Evolutionary conservation across 2,113 vertebrate species (phyloP), one percentile per base, ranked within the genome.

Genomic region (Ailuropoda melanoleuca): DNA sequence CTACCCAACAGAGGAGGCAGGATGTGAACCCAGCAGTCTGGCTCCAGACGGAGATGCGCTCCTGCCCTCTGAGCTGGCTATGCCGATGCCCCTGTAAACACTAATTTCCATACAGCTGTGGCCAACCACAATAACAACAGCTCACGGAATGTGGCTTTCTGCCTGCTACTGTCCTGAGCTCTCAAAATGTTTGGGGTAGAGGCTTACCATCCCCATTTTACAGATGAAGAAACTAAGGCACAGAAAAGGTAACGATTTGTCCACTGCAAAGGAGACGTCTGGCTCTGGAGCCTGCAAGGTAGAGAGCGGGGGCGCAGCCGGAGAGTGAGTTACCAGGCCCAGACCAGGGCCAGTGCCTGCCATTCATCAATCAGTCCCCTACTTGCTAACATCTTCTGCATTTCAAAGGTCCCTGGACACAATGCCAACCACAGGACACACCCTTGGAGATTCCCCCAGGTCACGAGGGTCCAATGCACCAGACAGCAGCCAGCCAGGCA

Each of bases 111-210:
- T 8, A 13, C 3, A 85, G 34, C 66, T 68, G 2, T 1, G 1
- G 9, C 39, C n/a, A 4, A 34, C 0, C 0, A 43, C 13, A 9
- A 18, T 17, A 50, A 34, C 0, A 12, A 21, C 48, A 8, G 62
- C n/a, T 56, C 1, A 1, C 0, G 6, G 82, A 60, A 4, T 1
- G 12, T 1, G 26, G 5, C 18, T 46, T 2, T 39, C 53, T 1
- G 3, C 23, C 62, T 10, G 7, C 12, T 21, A 19, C 39, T 21
- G 23, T 6, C 46, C 55, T 50, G 26, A 89, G 39, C 48, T 72
- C 90, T 29, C 34, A 23, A 24, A 77, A 24, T 2, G 24, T 26
- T 6, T 21, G 70, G 31, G 6, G 55, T 46, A 46, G 53, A 60
- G 2, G 78, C 43, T 26, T 17, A 68, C 13, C 7, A 4, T 10